Conservation (phyloP, 2,113 vertebrate genomes). For the Kobus ellipsiprymnus region DNA sequence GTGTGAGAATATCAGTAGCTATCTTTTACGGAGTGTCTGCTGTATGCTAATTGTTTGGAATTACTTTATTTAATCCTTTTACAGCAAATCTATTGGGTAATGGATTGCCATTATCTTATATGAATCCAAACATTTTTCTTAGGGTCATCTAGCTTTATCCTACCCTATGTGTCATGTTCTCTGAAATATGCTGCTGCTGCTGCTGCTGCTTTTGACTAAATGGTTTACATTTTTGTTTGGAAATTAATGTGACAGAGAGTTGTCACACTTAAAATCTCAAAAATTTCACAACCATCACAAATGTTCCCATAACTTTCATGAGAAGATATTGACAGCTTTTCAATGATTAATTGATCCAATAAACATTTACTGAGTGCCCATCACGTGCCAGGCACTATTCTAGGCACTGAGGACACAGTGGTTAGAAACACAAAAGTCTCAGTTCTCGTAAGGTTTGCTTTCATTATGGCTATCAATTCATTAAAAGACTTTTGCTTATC, state of each 20-base stretch:
- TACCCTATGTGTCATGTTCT: background rate
- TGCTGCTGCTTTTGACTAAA: background rate
- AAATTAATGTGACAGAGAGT: background rate
- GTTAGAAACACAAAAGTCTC: background rate
- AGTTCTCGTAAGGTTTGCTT: background rate
- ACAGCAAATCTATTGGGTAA: background rate
- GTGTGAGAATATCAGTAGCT: background rate
- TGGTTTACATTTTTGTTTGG: background rate
- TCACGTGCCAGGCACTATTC: background rate
- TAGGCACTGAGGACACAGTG: background rate
- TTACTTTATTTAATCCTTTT: background rate
- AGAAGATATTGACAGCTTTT: background rate
- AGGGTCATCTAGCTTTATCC: background rate
- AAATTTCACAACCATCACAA: background rate
- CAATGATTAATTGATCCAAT: background rate
- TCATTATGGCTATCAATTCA: background rate
- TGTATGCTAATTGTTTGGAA: background rate
- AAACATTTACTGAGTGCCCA: background rate
- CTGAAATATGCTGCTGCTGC: background rate
- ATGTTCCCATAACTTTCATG: background rate
- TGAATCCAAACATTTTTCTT: constrained; percentile 4
- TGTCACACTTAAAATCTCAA: background rate
- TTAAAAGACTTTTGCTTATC: background rate
- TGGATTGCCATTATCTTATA: background rate
- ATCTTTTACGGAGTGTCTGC: background rate